Evolutionary conservation across 2,888 invertebrate species (phyloP), one percentile per base, ranked within the genome.

Genomic region (Osmoderma eremita): DNA sequence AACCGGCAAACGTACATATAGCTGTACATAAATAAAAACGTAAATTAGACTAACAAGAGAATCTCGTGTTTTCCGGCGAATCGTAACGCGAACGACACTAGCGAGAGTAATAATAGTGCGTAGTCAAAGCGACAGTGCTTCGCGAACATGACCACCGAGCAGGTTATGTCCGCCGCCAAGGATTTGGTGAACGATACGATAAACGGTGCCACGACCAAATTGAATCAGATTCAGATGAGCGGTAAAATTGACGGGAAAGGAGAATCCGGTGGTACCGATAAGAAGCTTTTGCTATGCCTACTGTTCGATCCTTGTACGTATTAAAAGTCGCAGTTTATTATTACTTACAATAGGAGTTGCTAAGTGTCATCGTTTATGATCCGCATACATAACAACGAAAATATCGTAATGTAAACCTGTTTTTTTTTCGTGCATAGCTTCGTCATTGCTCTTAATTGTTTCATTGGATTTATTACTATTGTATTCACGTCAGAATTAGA

Each of bases 231-330:
- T 67, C 74, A 75, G 66, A 72, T 76, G 70, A 71, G 71, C 61
- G 70, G 70, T 62, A 45, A 45, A 17, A 13, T 15, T 45, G 73
- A 65, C 24, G 63, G 54, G 15, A 61, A 62, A 38, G 66, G 54
- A 67, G 67, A 58, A 48, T 76, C 71, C 15, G 75, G 75, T 63
- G 74, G 72, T n/a, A n/a, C n/a, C 20, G 73, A 74, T 63, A 74
- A 77, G 68, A 81, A 81, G 73, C 83, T 83, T 61, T 78, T 85
- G 70, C 78, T 85, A 73, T 86, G 85, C 80, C 82, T 83, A 72
- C 77, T 85, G 67, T 83, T 86, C 68, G 79, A 83, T 74, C 86
- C 85, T 71, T 78, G 86, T 86, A 85, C 75, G 85, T 82, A 75
- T 50, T 42, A 22, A 15, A n/a, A 15, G 8, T 30, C 15, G n/a